phyloP scores from a whole-genome alignment of 2,797 vertebrate species.

The Nasua narica region DNA sequence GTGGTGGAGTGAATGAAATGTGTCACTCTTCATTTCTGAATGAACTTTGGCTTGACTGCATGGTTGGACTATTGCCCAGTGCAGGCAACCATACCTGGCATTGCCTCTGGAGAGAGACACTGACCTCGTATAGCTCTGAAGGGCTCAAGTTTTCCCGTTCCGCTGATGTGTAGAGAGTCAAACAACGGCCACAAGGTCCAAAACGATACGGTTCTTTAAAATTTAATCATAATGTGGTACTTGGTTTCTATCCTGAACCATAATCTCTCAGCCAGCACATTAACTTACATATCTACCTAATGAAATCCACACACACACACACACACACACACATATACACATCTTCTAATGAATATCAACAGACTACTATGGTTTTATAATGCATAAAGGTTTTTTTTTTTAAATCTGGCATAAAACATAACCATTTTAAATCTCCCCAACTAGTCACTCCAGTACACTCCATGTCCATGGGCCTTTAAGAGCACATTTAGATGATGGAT shows the following conservation, averaged over 20 bases:
- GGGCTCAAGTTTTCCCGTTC: background rate
- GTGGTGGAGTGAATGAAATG: background rate
- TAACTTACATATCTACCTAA: constrained; percentile 30
- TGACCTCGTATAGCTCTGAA: background rate
- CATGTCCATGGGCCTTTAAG: background rate
- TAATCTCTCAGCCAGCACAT: background rate
- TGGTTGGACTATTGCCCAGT: background rate
- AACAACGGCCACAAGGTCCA: background rate
- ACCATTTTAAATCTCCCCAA: background rate
- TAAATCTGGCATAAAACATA: constrained; percentile 32
- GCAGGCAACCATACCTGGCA: background rate
- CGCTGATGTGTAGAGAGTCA: constrained; percentile 20
- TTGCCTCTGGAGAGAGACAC: background rate
- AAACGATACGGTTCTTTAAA: constrained; percentile 25
- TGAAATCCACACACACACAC: background rate
- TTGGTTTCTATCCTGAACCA: constrained; percentile 19
- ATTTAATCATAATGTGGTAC: constrained; percentile 7
- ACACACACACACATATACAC: background rate
- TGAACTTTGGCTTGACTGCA: background rate
- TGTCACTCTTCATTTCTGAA: background rate
- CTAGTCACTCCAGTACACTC: background rate
- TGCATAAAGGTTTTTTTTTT: background rate
- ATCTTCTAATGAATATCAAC: constrained; percentile 56
- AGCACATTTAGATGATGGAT: background rate
- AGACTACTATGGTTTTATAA: constrained; percentile 39